A percentile compares a stretch with the other conserved stretches of the same genome.
Conservation (phyloP, 2,888 invertebrate species). For the Chrysodeixis includens region DNA sequence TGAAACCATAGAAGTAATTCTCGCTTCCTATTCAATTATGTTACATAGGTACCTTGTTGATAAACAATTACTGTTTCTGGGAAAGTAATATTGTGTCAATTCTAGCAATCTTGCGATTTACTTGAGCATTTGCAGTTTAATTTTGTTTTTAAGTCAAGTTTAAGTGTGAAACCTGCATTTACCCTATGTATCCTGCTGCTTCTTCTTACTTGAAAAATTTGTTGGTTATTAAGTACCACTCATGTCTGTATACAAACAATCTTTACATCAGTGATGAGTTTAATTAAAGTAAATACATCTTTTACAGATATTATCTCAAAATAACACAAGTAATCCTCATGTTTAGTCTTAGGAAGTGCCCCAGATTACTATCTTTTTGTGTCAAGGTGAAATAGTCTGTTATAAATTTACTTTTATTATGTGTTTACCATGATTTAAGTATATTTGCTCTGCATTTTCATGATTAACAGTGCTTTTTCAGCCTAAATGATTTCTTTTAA, state of each 20-base stretch:
- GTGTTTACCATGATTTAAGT: conserved; percentile 29
- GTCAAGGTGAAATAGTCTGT: conserved; percentile 69
- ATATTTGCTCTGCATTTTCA: conserved; percentile 5
- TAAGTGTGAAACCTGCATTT: not conserved
- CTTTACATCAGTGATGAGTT: not conserved
- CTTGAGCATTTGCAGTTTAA: not conserved
- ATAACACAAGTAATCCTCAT: conserved; percentile 13
- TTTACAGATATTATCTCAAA: not conserved
- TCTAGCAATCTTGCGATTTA: not conserved
- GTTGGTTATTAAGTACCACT: no score
- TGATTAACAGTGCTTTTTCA: not conserved
- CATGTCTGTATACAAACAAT: not conserved
- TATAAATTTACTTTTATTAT: conserved; percentile 40
- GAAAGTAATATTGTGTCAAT: not conserved
- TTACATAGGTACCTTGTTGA: conserved; percentile 4
- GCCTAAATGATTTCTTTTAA: not conserved
- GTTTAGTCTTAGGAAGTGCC: conserved; percentile 49
- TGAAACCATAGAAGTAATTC: not conserved
- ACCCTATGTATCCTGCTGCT: not conserved
- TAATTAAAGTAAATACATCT: not conserved
- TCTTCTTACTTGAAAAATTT: not conserved
- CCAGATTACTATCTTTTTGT: conserved; percentile 65
- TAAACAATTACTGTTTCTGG: not conserved
- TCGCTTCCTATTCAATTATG: conserved; percentile 7
- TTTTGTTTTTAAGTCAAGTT: no score